These are phyloP conservation scores for Megathymus violae DNA, from an alignment of 1,140 invertebrate species.

Conservation along the genomic window DNA sequence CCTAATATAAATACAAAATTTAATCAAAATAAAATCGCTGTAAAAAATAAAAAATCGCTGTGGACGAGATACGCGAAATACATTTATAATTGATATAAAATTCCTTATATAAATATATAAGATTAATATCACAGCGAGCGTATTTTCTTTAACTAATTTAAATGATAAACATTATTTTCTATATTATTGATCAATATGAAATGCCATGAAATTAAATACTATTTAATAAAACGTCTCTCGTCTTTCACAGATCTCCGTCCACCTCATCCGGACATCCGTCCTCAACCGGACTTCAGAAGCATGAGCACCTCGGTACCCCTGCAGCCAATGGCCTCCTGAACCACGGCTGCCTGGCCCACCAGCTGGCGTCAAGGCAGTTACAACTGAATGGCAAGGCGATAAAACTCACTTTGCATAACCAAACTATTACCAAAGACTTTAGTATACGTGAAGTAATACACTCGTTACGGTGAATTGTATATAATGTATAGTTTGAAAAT, in stretches of 20 bases:
- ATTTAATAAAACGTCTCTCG: no score
- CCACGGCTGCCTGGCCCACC: slow-evolving; percentile 71
- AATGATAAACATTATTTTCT: no score
- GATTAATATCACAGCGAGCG: no score
- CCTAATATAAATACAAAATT: no score
- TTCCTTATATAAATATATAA: no score
- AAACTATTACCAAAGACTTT: slow-evolving; percentile 37
- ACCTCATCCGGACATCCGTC: slow-evolving; percentile 60
- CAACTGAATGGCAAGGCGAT: slow-evolving; percentile 20
- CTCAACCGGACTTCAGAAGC: slow-evolving; percentile 64
- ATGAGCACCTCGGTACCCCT: slow-evolving; percentile 59
- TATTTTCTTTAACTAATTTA: no score
- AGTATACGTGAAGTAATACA: slow-evolving; percentile 26
- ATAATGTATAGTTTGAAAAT: not conserved
- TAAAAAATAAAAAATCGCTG: no score
- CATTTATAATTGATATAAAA: no score
- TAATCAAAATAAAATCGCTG: no score
- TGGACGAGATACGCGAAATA: no score
- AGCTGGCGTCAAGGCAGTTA: slow-evolving; percentile 67
- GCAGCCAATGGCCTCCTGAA: slow-evolving; percentile 78
- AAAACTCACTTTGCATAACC: slow-evolving; percentile 24
- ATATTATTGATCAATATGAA: no score
- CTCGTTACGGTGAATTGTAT: not conserved
- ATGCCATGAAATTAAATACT: no score
- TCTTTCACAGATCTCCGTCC: slow-evolving; percentile 62